Evolutionary conservation across 1,140 invertebrate species (phyloP), one percentile per base, ranked within the genome.

Genomic region (Drosophila miranda): DNA sequence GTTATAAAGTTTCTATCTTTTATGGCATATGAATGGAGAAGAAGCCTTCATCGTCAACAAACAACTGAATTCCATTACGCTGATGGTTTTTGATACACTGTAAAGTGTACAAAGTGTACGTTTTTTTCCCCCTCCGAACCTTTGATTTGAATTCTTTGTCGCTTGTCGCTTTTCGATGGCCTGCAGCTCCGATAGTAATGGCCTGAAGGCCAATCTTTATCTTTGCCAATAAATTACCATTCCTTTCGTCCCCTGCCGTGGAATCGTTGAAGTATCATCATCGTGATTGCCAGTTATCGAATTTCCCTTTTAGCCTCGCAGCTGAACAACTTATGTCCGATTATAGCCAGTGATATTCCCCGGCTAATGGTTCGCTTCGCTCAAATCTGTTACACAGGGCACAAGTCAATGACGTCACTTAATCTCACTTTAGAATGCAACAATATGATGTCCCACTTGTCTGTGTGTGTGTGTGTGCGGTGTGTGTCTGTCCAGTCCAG

Each of bases 361-460:
- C 3, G 54, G 60, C 50, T 44, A 48, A 21, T 23, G 54, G 58
- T 69, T 61, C 54, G 66, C 30, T 67, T 1, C 16, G 16, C 16
- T 16, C 46, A 66, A 76, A 77, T 80, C 78, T 60, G 56, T 53
- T 34, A 61, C 63, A 73, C 46, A 38, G 34, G 11, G 69, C 72
- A 78, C 63, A 84, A 74, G 80, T 74, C 81, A 72, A 80, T 84
- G 80, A 84, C 69, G 80, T 84, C 80, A 84, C 67, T 80, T 84
- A 73, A 80, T 86, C 77, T n/a, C 73, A 80, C 77, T 86, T 79
- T 76, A 67, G 64, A 81, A 72, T 81, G 73, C 78, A 81, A 77
- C 62, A 84, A 68, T 80, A 74, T 83, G 76, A 74, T 83, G 76
- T 61, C 26, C 59, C 79, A 83, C 79, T 82, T 83, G 72, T 54